These are phyloP conservation scores for Graphium colonna DNA, from an alignment of 2,888 invertebrate genomes.

Conservation along the genomic window DNA sequence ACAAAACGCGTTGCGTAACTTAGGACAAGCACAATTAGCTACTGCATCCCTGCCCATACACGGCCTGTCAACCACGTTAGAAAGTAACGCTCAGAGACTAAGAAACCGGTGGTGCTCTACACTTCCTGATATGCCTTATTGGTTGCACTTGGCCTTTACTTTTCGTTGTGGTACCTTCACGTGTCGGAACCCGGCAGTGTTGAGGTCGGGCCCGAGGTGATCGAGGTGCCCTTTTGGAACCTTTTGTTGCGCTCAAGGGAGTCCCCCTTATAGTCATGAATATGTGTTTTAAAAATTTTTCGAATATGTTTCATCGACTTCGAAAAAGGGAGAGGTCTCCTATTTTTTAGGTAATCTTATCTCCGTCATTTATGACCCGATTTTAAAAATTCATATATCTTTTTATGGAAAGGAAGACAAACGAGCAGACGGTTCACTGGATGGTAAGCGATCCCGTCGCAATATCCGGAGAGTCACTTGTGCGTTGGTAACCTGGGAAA, in stretches of 20 bases:
- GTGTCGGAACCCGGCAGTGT: conserved; percentile 66
- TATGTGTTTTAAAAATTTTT: too few relatives aligned
- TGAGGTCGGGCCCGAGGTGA: conserved; percentile 57
- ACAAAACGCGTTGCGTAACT: background rate
- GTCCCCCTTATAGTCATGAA: too few relatives aligned
- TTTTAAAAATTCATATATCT: too few relatives aligned
- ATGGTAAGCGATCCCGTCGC: too few relatives aligned
- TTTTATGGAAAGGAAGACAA: too few relatives aligned
- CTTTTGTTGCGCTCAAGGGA: conserved; percentile 19
- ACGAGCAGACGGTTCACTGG: too few relatives aligned
- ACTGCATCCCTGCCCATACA: conserved; percentile 13
- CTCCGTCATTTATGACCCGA: too few relatives aligned
- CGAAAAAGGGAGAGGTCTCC: too few relatives aligned
- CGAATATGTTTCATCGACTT: too few relatives aligned
- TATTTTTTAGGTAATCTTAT: too few relatives aligned
- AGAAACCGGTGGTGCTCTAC: background rate
- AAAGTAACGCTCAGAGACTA: conserved; percentile 12
- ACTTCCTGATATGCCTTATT: conserved; percentile 26
- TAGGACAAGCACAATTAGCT: conserved; percentile 15
- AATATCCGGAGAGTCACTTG: too few relatives aligned
- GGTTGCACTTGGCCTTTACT: conserved; percentile 50
- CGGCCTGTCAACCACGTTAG: conserved; percentile 17
- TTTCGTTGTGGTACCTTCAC: conserved; percentile 50
- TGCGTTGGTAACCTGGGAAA: too few relatives aligned
- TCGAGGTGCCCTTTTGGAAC: conserved; percentile 56